Evolutionary conservation across 2,113 vertebrate species (phyloP).

Genomic region (Psophia crepitans): DNA sequence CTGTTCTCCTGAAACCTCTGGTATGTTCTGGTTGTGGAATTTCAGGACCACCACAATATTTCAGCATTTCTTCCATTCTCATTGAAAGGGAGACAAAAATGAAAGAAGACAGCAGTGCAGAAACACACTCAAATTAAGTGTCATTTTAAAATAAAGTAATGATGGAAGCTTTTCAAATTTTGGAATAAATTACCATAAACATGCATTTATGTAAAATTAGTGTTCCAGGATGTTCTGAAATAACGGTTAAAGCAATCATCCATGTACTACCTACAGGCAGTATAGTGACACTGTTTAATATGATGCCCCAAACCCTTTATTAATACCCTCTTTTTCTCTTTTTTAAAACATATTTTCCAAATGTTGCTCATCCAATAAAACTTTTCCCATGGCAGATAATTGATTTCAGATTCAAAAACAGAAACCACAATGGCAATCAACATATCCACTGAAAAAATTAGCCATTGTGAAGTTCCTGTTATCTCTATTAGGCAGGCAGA

Average conservation of each 20-base stretch:
- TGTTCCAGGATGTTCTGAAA: background rate
- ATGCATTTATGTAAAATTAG: background rate
- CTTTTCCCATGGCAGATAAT: background rate
- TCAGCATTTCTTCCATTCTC: background rate
- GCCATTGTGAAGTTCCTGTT: background rate
- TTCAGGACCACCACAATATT: background rate
- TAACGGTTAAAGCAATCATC: background rate
- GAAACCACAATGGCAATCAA: background rate
- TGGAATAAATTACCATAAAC: background rate
- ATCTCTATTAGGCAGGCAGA: background rate
- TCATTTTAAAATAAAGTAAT: background rate
- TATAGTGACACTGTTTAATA: background rate
- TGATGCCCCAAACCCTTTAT: background rate
- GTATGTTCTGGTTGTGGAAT: background rate
- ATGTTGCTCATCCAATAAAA: background rate
- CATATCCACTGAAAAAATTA: background rate
- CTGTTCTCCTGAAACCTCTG: conserved; percentile 1
- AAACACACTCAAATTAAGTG: background rate
- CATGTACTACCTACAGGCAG: background rate
- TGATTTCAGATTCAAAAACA: conserved; percentile 16
- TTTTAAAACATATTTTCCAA: conserved; percentile 2
- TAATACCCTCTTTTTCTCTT: background rate
- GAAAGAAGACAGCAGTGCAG: background rate
- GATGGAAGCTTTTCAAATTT: background rate
- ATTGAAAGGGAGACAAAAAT: background rate